Percentiles rank a stretch among this genome's conserved stretches.
phyloP scores from a whole-genome alignment of 2,113 vertebrate genomes.

The Phylloscopus trochilus region DNA sequence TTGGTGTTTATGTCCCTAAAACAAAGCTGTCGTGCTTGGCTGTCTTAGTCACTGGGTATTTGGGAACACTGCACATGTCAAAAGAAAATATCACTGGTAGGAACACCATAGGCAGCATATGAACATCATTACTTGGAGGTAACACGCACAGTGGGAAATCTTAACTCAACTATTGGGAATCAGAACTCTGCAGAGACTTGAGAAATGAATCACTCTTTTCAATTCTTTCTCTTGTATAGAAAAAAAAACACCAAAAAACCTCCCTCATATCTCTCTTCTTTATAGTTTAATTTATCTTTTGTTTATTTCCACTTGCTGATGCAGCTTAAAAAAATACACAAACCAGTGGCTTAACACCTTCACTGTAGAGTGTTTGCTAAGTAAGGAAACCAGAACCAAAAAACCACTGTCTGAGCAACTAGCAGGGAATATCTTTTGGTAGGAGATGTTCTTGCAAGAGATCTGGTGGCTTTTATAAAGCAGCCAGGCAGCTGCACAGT shows the following conservation, averaged over 20 bases:
- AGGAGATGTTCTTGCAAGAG: not conserved
- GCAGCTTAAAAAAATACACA: not conserved
- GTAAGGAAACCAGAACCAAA: not conserved
- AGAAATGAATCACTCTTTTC: not conserved
- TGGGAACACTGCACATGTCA: not conserved
- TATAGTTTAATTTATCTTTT: not conserved
- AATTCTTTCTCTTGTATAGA: not conserved
- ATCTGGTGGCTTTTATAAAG: not conserved
- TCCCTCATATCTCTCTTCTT: rapidly evolving
- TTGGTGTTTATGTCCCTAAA: not conserved
- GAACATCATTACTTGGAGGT: not conserved
- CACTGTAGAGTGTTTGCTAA: not conserved
- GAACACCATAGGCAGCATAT: not conserved
- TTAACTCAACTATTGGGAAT: not conserved
- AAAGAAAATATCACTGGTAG: not conserved
- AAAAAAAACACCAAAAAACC: rapidly evolving
- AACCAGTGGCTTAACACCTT: not conserved
- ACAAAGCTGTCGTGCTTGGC: not conserved
- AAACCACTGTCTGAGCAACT: not conserved
- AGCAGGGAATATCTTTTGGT: not conserved
- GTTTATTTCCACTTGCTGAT: not conserved
- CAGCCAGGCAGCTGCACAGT: not conserved
- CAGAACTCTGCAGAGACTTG: not conserved
- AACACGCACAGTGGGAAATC: not conserved
- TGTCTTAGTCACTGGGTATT: not conserved